These are phyloP conservation scores for Leuctra nigra DNA, from an alignment of 2,888 invertebrate genomes.

Conservation along the genomic window DNA sequence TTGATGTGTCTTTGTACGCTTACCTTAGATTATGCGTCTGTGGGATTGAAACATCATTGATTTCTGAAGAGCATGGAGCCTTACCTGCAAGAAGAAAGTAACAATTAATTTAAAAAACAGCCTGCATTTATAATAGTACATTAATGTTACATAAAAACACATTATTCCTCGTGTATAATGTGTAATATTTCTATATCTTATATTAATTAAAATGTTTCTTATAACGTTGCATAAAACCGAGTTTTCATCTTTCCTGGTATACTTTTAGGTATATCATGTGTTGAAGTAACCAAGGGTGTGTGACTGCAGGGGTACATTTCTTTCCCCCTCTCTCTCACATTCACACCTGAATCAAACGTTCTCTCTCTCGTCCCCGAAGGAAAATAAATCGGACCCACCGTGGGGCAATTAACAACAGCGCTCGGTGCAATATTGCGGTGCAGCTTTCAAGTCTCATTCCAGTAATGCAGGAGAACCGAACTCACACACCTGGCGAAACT, in stretches of 20 bases:
- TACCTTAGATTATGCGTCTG: no score
- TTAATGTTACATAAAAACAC: no score
- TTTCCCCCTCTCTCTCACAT: constrained; percentile 3
- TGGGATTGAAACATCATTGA: no score
- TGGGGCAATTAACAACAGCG: constrained; percentile 23
- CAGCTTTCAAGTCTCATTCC: constrained; percentile 20
- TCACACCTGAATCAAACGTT: not conserved
- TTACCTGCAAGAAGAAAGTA: no score
- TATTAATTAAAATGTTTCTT: no score
- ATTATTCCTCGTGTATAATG: no score
- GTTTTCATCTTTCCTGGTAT: not conserved
- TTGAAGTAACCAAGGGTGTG: constrained; percentile 11
- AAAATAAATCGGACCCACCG: constrained; percentile 25
- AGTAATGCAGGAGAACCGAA: constrained; percentile 20
- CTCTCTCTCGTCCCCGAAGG: constrained; percentile 25
- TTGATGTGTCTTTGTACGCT: no score
- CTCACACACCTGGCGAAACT: constrained; percentile 15
- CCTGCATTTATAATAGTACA: no score
- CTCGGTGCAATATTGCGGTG: constrained; percentile 24
- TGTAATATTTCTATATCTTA: no score
- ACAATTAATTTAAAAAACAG: no score
- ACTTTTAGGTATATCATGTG: constrained; percentile 5
- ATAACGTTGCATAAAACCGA: no score
- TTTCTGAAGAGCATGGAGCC: no score
- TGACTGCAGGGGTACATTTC: not conserved